A percentile compares a stretch with the other conserved stretches of the same genome.
Evolutionary conservation across 2,113 vertebrate species (phyloP).

Genomic region (Nothocercus julius): DNA sequence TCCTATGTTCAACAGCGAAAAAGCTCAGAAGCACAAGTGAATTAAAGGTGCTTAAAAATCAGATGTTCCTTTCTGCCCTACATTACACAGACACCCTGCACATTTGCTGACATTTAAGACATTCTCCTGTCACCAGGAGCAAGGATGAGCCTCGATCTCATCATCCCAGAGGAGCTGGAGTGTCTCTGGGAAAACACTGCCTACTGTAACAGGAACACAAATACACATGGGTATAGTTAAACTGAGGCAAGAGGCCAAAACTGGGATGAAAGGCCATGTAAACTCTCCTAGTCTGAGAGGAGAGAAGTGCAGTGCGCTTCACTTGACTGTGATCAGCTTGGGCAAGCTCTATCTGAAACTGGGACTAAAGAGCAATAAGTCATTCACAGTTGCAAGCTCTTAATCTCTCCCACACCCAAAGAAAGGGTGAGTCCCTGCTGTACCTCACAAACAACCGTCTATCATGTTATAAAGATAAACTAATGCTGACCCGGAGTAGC

Average conservation of each 20-base stretch:
- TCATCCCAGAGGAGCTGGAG: rapidly evolving
- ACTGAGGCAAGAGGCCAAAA: not conserved
- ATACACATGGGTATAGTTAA: not conserved
- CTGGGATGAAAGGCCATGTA: not conserved
- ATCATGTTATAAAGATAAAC: not conserved
- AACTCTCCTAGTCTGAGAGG: not conserved
- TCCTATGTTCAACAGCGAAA: constrained; percentile 68
- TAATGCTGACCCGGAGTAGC: constrained; percentile 89
- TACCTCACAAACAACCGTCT: constrained; percentile 10
- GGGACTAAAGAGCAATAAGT: not conserved
- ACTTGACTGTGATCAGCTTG: constrained; percentile 7
- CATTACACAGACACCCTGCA: not conserved
- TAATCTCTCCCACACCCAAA: constrained; percentile 51
- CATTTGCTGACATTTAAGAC: not conserved
- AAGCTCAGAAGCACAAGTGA: not conserved
- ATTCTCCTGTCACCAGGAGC: not conserved
- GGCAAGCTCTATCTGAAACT: constrained; percentile 26
- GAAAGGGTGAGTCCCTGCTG: not conserved
- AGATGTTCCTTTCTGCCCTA: not conserved
- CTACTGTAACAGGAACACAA: not conserved
- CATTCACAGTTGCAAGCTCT: constrained; percentile 31
- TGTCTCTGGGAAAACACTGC: not conserved
- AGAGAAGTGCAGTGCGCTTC: not conserved
- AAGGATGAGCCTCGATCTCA: not conserved
- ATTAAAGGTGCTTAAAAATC: not conserved